Evolutionary conservation across 2,113 vertebrate species (phyloP).

Genomic region (Aphyosemion australe): DNA sequence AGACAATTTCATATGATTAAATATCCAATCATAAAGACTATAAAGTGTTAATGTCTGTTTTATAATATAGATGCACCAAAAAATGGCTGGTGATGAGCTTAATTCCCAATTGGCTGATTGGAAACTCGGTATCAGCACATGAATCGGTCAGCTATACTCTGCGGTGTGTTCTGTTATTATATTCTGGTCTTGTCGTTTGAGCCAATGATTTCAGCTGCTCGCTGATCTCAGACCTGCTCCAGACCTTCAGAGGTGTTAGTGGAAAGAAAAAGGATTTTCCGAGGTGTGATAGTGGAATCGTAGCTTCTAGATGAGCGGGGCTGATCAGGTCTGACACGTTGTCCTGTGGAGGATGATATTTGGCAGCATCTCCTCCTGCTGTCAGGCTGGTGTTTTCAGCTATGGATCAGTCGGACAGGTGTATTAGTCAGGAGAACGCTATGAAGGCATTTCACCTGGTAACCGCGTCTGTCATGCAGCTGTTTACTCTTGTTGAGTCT

Average conservation of each 20-base stretch:
- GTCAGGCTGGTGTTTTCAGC: conserved; percentile 29
- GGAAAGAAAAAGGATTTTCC: conserved; percentile 5
- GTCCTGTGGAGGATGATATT: neutral
- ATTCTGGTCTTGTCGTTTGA: too few relatives aligned
- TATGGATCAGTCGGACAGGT: conserved; percentile 14
- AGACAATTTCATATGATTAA: too few relatives aligned
- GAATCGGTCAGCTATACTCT: too few relatives aligned
- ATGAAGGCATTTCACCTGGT: conserved; percentile 2
- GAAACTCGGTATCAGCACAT: too few relatives aligned
- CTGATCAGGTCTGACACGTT: conserved; percentile 65
- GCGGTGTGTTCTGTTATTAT: too few relatives aligned
- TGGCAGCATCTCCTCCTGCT: conserved; percentile 18
- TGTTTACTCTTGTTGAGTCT: conserved; percentile 30
- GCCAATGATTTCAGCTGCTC: neutral
- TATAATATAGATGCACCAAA: too few relatives aligned
- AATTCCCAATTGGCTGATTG: too few relatives aligned
- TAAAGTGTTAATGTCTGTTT: too few relatives aligned
- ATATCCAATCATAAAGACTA: too few relatives aligned
- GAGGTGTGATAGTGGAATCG: conserved; percentile 30
- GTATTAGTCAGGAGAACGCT: conserved; percentile 8
- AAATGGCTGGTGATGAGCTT: too few relatives aligned
- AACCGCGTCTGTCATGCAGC: neutral
- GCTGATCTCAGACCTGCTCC: neutral
- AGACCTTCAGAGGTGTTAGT: neutral
- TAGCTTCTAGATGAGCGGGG: conserved; percentile 31